Base-by-base conservation (phyloP, 2,888 invertebrate species). In the Synergus laeviventris region DNA sequence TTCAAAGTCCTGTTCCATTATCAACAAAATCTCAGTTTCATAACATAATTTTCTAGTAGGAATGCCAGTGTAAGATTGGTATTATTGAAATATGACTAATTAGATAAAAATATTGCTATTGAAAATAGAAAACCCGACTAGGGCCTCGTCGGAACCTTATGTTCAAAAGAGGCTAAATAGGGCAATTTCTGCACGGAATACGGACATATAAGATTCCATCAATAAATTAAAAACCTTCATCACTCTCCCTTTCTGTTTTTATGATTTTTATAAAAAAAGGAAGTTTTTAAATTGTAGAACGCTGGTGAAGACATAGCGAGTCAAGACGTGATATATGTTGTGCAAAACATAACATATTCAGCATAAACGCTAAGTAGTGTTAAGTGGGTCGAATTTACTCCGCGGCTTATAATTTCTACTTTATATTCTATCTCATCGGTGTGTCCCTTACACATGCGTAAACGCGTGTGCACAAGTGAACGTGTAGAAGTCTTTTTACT, bases 381-480 rank as follows among this genome's bases (percentile, higher is more conserved):
- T 90, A 90, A 91, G 90, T 91, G 90, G 90, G 88, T 89, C 89
- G 89, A 90, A 90, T 91, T 90, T 89, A 88, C 89, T 88, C 87
- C 82, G 84, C 87, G 84, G 77, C 80, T 81, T 80, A 78, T 81
- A 81, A 81, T 81, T 81, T 81, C 81, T 79, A 81, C 81, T 81
- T 80, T 80, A 80, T 79, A 80, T 81, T 80, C 79, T 78, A 76
- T 78, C 79, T 81, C 78, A 78, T 81, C 77, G 78, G 78, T 81
- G 76, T 60, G 49, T 38, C 38, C 70, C 7, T 62, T 45, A 42
- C 45, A 56, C n/a, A 31, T 38, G 9, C 62, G n/a, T 16, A 66
- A 66, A 42, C 39, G 24, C 9, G 36, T 62, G 9, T 62, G n/a
- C 31, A 59, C 24, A 62, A 7, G 36, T 16, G 61, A 8, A 61